Evolutionary conservation across 2,888 invertebrate genomes (phyloP).

Genomic region (Nomada hirtipes): DNA sequence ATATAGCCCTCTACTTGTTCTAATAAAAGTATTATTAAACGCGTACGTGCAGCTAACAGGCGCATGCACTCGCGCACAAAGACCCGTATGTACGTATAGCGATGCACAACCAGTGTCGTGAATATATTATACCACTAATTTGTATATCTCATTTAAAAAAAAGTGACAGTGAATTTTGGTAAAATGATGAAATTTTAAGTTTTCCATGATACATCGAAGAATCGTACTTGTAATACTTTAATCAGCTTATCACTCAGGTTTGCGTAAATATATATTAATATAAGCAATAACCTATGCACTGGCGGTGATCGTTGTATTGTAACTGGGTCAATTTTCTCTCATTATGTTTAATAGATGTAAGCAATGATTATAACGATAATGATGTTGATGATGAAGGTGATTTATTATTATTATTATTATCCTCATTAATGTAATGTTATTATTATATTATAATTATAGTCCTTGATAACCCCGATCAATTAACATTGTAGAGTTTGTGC

Average conservation of each 20-base stretch:
- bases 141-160: neutral
- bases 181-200: neutral
- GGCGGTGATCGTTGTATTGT: slow-evolving; percentile 40
- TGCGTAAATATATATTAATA: neutral
- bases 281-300: slow-evolving; percentile 17
- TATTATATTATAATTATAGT: slow-evolving; percentile 24
- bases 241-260: too few species aligned
- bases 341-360: slow-evolving; percentile 55
- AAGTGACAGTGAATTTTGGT: neutral
- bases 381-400: neutral
- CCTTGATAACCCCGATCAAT: slow-evolving; percentile 76
- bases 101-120: slow-evolving; percentile 22
- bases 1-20: slow-evolving; percentile 56
- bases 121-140: neutral
- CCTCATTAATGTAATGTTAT: slow-evolving; percentile 53
- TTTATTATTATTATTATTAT: slow-evolving; percentile 13
- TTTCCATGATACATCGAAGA: too few species aligned
- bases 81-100: neutral
- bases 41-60: slow-evolving; percentile 18
- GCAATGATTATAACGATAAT: slow-evolving; percentile 8
- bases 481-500: slow-evolving; percentile 77
- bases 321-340: slow-evolving; percentile 42
- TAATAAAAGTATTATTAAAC: slow-evolving; percentile 63
- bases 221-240: too few species aligned
- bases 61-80: neutral